Evolutionary conservation across 2,797 vertebrate genomes (phyloP), one percentile per base, ranked within the genome.

Genomic region (Sebastiscus tertius): DNA sequence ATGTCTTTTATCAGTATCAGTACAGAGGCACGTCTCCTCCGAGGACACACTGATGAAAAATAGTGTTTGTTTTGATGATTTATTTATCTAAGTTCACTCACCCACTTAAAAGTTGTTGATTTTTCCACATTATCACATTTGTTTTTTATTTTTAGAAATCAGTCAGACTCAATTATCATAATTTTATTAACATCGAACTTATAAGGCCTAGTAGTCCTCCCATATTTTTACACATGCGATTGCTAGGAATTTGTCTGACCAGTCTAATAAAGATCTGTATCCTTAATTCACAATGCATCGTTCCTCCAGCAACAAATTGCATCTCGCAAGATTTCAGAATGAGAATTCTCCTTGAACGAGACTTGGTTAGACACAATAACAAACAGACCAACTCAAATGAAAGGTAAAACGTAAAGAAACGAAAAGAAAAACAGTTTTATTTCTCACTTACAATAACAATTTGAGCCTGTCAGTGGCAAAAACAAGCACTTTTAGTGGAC

Each of bases 51-150:
- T 63, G 59, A 88, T 82, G 55, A 76, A 77, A 63, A 77, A 46
- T 52, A 42, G 39, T 69, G 54, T 84, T 88, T 85, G 73, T 78
- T 83, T 87, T 77, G 39, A 42, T 42, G 6, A 42, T 42, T 81
- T 77, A 89, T 86, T 78, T n/a, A 88, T 79, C 71, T 4, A 20
- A 62, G 46, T 71, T 77, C 52, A 73, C 69, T 61, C 67, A 61
- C 67, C 42, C 52, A 18, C 63, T 63, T 83, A 62, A 72, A 58
- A 66, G 77, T 71, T 86, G 36, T 79, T 68, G 31, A 64, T 70
- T 67, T 66, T 77, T 69, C 26, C 6, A 5, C 16, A 69, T 72
- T 26, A 12, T 55, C 10, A 58, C 11, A 9, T 65, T 60, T 0
- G 4, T 49, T 46, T 56, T 39, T 34, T 1, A 10, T 22, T 42